Evolutionary conservation across 2,797 vertebrate species (phyloP).

Genomic region (Chromobotia macracanthus): DNA sequence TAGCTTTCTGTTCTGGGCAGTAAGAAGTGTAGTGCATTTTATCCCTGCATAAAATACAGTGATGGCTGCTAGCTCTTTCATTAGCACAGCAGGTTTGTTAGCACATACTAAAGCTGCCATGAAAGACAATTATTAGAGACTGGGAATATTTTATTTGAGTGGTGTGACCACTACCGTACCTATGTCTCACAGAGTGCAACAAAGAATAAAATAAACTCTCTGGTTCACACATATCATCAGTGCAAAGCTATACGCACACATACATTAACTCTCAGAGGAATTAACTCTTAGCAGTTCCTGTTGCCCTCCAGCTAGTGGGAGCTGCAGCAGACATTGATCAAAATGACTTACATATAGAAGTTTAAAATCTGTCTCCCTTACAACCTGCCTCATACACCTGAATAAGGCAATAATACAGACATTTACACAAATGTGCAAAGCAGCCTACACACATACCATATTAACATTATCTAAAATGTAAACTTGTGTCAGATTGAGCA

Average conservation of each 20-base stretch:
- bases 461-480: constrained; percentile 1
- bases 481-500: not conserved
- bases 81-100: constrained; percentile 68
- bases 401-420: constrained; percentile 45
- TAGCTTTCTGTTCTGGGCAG: constrained; percentile 62
- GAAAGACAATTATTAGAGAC: constrained; percentile 70
- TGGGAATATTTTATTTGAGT: constrained; percentile 70
- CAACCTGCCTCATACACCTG: constrained; percentile 62
- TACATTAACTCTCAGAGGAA: constrained; percentile 73
- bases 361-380: constrained; percentile 76
- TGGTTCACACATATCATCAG: constrained; percentile 33
- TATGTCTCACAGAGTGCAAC: not conserved
- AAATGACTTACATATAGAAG: constrained; percentile 82
- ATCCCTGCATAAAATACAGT: constrained; percentile 63
- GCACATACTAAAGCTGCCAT: constrained; percentile 61
- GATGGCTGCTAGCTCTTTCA: constrained; percentile 59
- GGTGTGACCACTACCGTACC: constrained; percentile 25
- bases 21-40: constrained; percentile 64
- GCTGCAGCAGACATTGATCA: constrained; percentile 83
- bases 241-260: constrained; percentile 69
- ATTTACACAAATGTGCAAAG: constrained; percentile 22
- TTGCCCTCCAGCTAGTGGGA: constrained; percentile 77
- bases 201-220: constrained; percentile 7
- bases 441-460: not conserved
- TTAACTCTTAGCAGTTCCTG: constrained; percentile 78